These are phyloP conservation scores for Sphenopsis melanotis DNA, from an alignment of 2,797 vertebrate genomes.

Conservation along the genomic window DNA sequence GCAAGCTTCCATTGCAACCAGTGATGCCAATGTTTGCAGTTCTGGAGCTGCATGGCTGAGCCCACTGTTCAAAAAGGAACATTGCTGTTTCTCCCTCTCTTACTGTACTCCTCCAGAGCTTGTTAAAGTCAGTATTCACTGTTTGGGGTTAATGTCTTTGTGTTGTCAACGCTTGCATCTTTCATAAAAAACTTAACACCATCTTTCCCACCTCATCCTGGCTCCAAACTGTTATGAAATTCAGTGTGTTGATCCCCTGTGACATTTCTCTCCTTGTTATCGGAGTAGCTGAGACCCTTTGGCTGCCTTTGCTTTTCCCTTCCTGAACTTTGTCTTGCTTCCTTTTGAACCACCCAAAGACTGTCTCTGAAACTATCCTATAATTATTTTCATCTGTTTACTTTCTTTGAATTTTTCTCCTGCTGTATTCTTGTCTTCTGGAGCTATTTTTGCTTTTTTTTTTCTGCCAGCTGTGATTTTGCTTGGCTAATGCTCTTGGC, in stretches of 20 bases:
- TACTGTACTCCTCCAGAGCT: background rate
- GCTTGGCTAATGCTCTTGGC: background rate
- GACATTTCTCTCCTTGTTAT: constrained; percentile 7
- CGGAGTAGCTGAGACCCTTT: background rate
- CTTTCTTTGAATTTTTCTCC: background rate
- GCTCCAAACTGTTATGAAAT: background rate
- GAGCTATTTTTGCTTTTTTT: background rate
- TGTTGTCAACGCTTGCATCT: background rate
- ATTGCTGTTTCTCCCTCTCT: background rate
- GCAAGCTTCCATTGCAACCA: background rate
- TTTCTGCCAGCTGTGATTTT: background rate
- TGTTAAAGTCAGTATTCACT: background rate
- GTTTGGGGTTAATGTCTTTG: background rate
- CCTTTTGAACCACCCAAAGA: constrained; percentile 14
- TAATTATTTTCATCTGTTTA: constrained; percentile 13
- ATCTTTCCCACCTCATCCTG: background rate
- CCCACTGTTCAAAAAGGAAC: fast-evolving
- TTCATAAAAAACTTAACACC: background rate
- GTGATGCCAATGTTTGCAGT: background rate
- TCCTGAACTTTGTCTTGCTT: background rate
- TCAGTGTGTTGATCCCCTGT: background rate
- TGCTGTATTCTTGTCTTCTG: background rate
- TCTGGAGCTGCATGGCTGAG: background rate
- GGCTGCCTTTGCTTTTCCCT: background rate
- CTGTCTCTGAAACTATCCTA: background rate